Evolutionary conservation across 2,797 vertebrate genomes (phyloP).

Genomic region (Crenuchus spilurus): DNA sequence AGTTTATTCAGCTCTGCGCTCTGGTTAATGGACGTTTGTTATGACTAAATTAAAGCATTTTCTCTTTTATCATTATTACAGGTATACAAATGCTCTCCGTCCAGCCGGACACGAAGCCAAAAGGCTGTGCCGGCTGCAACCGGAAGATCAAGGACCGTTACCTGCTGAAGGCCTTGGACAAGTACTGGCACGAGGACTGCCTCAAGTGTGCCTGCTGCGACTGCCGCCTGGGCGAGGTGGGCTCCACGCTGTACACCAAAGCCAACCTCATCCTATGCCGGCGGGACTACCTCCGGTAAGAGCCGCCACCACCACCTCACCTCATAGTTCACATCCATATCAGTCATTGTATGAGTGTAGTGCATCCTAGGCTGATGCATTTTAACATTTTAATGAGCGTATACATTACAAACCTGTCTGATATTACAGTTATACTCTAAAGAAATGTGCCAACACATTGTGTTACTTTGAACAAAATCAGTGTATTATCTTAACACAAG

Average conservation of each 20-base stretch:
- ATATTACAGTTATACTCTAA: too few relatives aligned
- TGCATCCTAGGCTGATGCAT: background rate
- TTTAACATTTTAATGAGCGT: background rate
- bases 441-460: too few relatives aligned
- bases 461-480: too few relatives aligned
- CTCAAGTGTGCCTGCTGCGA: conserved; percentile 98
- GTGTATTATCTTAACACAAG: too few relatives aligned
- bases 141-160: conserved; percentile 99
- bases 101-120: conserved; percentile 99
- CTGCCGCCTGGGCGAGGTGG: conserved; percentile 95
- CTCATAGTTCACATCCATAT: background rate
- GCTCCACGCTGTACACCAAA: conserved; percentile 97
- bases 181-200: conserved; percentile 99
- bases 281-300: conserved; percentile 97
- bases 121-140: conserved; percentile 99
- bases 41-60: background rate
- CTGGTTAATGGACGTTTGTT: too few relatives aligned
- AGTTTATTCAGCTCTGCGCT: background rate
- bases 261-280: conserved; percentile 98
- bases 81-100: conserved; percentile 99
- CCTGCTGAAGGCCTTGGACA: conserved; percentile 97
- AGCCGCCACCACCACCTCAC: background rate
- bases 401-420: too few relatives aligned
- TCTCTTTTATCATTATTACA: conserved; percentile 65
- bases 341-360: background rate